A percentile compares a stretch with the other conserved stretches of the same genome.
These are phyloP conservation scores for Amorpha juglandis DNA, from an alignment of 2,888 invertebrate species.

Conservation along the genomic window DNA sequence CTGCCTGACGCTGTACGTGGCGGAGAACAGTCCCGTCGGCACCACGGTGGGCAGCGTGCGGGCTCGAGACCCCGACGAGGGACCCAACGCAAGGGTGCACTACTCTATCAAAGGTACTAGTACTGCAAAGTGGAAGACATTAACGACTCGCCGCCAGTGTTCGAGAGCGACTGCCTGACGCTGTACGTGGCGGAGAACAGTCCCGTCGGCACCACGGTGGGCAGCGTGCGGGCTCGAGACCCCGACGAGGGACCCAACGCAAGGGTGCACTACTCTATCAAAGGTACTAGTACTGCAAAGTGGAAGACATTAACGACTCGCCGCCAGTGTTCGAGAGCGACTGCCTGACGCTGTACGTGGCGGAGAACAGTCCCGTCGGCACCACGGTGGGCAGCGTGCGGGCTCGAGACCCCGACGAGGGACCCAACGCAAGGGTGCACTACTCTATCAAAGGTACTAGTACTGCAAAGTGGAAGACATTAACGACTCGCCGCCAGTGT, in stretches of 20 bases:
- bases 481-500: constrained; percentile 95
- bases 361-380: constrained; percentile 98
- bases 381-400: constrained; percentile 96
- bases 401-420: constrained; percentile 96
- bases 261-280: constrained; percentile 96
- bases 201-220: constrained; percentile 97
- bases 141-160: constrained; percentile 95
- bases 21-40: constrained; percentile 98
- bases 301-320: constrained; percentile 95
- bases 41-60: constrained; percentile 96
- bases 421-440: constrained; percentile 79
- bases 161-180: constrained; percentile 93
- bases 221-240: constrained; percentile 94
- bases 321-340: constrained; percentile 95
- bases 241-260: constrained; percentile 97
- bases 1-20: constrained; percentile 93
- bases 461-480: constrained; percentile 90
- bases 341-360: constrained; percentile 93
- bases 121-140: constrained; percentile 93
- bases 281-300: constrained; percentile 92
- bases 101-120: constrained; percentile 97
- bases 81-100: constrained; percentile 94
- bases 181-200: constrained; percentile 97
- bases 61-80: constrained; percentile 96
- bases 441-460: background rate